Percentiles rank a stretch among this genome's conserved stretches.
These are phyloP conservation scores for Neoaliturus tenellus DNA, from an alignment of 2,888 invertebrate genomes.

Conservation along the genomic window DNA sequence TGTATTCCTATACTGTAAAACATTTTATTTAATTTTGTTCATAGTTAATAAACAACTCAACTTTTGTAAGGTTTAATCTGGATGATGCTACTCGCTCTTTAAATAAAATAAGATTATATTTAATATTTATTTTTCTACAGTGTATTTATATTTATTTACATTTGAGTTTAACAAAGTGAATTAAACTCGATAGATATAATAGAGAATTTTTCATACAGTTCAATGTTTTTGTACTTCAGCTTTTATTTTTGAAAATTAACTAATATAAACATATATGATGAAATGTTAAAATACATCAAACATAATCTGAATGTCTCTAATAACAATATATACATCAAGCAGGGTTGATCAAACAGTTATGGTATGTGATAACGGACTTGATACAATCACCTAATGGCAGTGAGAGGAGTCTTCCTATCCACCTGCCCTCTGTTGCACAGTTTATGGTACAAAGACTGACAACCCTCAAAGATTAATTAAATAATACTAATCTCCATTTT, in stretches of 20 bases:
- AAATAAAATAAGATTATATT: not conserved
- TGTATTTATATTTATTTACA: not conserved
- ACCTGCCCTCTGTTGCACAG: not conserved
- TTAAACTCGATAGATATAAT: not conserved
- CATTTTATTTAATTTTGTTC: not conserved
- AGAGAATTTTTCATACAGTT: not conserved
- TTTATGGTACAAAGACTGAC: not conserved
- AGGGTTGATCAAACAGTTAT: not conserved
- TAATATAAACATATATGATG: not conserved
- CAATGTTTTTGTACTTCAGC: not conserved
- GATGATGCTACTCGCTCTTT: not conserved
- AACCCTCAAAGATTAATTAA: not conserved
- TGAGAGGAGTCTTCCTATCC: not conserved
- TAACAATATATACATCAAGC: constrained; percentile 17
- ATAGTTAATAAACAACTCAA: too few relatives aligned
- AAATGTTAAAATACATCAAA: constrained; percentile 25
- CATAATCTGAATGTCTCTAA: not conserved
- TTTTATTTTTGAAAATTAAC: not conserved
- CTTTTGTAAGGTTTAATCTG: not conserved
- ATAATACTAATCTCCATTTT: not conserved
- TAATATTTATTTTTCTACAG: not conserved
- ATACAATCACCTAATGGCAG: too few relatives aligned
- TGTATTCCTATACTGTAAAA: too few relatives aligned
- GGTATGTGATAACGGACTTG: too few relatives aligned
- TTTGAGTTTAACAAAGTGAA: not conserved